phyloP scores from a whole-genome alignment of 2,888 invertebrate species.

The Mythimna pallens region DNA sequence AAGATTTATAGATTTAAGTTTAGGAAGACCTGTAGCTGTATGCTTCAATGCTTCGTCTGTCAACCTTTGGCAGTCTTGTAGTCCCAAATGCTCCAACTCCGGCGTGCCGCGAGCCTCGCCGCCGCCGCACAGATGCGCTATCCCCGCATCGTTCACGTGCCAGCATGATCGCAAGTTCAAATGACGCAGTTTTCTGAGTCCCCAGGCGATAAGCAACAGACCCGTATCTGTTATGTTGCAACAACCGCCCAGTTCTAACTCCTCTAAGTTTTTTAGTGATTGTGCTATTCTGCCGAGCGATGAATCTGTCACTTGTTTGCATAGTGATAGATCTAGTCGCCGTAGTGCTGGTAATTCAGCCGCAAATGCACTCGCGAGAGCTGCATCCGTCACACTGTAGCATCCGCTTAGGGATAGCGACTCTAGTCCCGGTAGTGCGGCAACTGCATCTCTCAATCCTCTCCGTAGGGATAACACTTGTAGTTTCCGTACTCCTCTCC shows the following conservation, averaged over 20 bases:
- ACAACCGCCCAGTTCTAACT: slow-evolving; percentile 97
- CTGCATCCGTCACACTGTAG: slow-evolving; percentile 97
- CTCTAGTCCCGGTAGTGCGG: slow-evolving; percentile 96
- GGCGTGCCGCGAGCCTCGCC: slow-evolving; percentile 95
- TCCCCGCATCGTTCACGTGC: slow-evolving; percentile 97
- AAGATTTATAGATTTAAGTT: slow-evolving; percentile 96
- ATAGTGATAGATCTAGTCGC: slow-evolving; percentile 96
- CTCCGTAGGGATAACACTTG: slow-evolving; percentile 96
- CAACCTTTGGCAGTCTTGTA: slow-evolving; percentile 98
- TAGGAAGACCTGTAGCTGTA: slow-evolving; percentile 95
- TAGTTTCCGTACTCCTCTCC: slow-evolving; percentile 96
- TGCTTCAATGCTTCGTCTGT: slow-evolving; percentile 97
- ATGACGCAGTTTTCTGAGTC: slow-evolving; percentile 95
- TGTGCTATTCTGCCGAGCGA: slow-evolving; percentile 96
- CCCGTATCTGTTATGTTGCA: slow-evolving; percentile 97
- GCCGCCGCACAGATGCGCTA: slow-evolving; percentile 95
- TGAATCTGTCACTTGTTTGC: slow-evolving; percentile 98
- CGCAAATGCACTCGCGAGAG: slow-evolving; percentile 95
- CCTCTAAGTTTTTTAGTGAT: slow-evolving; percentile 95
- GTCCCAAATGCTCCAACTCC: slow-evolving; percentile 95
- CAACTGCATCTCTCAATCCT: slow-evolving; percentile 96
- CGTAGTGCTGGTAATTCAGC: slow-evolving; percentile 94
- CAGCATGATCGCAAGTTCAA: slow-evolving; percentile 98
- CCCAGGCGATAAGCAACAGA: slow-evolving; percentile 96
- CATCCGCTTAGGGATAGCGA: slow-evolving; percentile 97